phyloP scores from a whole-genome alignment of 2,113 vertebrate species.

The Burhinus bistriatus region DNA sequence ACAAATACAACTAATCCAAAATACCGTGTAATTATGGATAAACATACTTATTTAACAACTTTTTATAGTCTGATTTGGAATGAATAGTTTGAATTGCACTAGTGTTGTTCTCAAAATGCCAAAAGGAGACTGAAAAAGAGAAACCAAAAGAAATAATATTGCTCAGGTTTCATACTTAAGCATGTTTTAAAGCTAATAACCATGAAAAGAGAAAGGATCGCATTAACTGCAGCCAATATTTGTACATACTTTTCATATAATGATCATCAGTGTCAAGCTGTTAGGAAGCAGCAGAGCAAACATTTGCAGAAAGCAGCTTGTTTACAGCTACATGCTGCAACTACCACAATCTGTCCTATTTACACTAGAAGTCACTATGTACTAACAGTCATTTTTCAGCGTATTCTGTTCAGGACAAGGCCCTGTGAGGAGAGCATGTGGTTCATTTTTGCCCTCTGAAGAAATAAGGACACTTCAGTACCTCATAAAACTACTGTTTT shows the following conservation, averaged over 20 bases:
- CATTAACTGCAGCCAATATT: background rate
- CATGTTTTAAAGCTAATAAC: background rate
- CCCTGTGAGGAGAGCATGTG: background rate
- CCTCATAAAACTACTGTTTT: background rate
- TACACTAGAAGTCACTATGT: background rate
- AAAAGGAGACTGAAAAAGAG: background rate
- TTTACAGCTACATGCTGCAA: background rate
- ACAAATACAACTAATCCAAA: background rate
- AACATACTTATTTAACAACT: background rate
- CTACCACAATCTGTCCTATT: slow-evolving; percentile 39
- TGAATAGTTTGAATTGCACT: background rate
- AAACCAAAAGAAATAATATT: background rate
- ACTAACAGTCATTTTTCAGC: background rate
- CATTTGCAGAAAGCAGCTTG: slow-evolving; percentile 33
- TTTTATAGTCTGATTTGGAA: background rate
- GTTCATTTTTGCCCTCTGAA: background rate
- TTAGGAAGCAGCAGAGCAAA: background rate
- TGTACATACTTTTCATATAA: background rate
- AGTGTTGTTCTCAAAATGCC: background rate
- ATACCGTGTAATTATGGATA: background rate
- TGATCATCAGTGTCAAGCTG: background rate
- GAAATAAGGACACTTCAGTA: background rate
- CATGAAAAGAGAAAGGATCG: background rate
- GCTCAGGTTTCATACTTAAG: background rate
- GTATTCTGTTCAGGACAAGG: background rate